Evolutionary conservation across 2,113 vertebrate species (phyloP), one percentile per base, ranked within the genome.

Genomic region (Bufo gargarizans): DNA sequence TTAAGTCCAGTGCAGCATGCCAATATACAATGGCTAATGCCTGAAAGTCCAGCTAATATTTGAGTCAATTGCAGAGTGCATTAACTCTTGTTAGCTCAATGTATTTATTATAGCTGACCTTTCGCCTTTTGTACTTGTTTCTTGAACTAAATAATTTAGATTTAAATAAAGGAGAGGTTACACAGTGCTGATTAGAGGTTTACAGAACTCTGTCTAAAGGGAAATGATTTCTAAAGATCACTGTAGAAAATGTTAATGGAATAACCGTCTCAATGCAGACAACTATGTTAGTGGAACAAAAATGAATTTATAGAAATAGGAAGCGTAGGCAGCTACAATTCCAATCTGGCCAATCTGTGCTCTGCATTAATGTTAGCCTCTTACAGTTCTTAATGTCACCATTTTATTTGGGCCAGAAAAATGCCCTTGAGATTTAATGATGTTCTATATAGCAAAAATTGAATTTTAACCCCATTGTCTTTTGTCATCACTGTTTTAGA

Each of bases 101-200:
- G 58, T 74, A 59, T 85, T 55, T 85, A 74, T 20, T 59, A 76
- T 45, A 85, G 43, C 9, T 47, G 17, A 76, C 9, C 71, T 45
- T 7, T 76, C 56, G 61, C 33, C 71, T 76, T 85, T 59, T 76
- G 84, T 59, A 61, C 71, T 61, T 77, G 20, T 61, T 85, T 71
- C 22, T 74, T 56, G 53, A 85, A 77, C 71, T 49, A 85, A 10
- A 85, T 85, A 14, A 59, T 85, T 85, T 49, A 59, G 20, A 20
- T 59, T 85, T 85, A 59, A 85, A 85, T 85, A 85, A 77, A 85
- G 61, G 33, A 49, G 84, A 61, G 84, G 71, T 47, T 77, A 61
- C 58, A 7, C 22, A 47, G 4, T 43, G 13, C 8, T 76, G 55
- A 85, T 77, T 61, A 77, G 7, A 76, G 53, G 17, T 61, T 56